Base-by-base conservation (phyloP, 2,797 vertebrate species). In the Pseudochirops cupreus region DNA sequence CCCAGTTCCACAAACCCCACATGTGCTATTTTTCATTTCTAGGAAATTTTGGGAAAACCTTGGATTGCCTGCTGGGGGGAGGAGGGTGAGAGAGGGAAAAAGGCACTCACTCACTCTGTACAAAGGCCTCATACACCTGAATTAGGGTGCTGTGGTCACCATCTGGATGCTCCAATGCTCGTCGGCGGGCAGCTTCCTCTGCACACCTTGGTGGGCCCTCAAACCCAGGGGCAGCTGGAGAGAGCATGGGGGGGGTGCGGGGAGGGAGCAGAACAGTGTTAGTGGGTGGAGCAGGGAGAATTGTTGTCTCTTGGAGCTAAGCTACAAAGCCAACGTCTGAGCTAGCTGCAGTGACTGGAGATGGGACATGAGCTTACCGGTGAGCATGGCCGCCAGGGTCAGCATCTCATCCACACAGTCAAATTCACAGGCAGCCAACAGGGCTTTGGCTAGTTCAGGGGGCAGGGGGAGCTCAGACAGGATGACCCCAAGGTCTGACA, bases 71-170 rank as follows among this genome's bases (percentile, higher is more conserved):
- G 2, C n/a, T 82, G 18, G 39, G n/a, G 13, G 91, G 7, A 90
- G 59, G 89, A 67, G 54, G 57, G 67, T 55, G 33, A 54, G 90
- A 90, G 11, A 6, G n/a, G 91, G 82, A 87, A 24, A 87, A 46
- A 11, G 74, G 74, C 39, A 87, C 39, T 12, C 96, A 87, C 39
- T 12, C 96, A 99, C 99, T 98, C 97, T 99, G 99, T 82, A 99
- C 97, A 98, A 99, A 99, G 92, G 99, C 98, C 0, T 99, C 99
- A 95, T 99, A 99, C 98, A 99, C 98, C 93, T 99, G 99, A 96
- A 99, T 99, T 97, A 99, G 99, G 31, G 99, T 99, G 98, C 99
- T 99, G 98, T 99, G 99, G 97, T 99, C 99, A 13, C 99, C 99
- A 0, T 99, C 99, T 0, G 98, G 82, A 93, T 99, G 99, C 97